phyloP scores from a whole-genome alignment of 37 sponge, comb jelly and placozoan genomes.

The Spongilla lacustris region DNA sequence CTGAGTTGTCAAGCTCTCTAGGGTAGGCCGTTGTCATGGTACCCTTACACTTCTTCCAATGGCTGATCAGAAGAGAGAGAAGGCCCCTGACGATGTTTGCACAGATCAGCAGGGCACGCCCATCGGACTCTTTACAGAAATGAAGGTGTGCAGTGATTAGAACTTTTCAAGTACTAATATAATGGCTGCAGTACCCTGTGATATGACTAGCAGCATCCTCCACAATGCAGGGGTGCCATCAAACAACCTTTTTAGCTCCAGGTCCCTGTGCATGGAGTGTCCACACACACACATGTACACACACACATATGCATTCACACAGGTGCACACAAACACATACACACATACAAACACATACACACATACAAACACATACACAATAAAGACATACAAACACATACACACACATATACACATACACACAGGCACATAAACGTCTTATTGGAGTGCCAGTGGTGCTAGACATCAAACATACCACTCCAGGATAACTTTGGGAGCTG shows the following conservation, averaged over 20 bases:
- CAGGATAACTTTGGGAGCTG: background rate
- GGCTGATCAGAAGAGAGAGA: background rate
- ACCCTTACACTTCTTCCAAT: background rate
- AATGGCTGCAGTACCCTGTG: background rate
- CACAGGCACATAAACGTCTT: background rate
- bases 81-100: background rate
- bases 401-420: background rate
- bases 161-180: background rate
- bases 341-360: no score
- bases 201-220: background rate
- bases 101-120: background rate
- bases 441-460: no score
- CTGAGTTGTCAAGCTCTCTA: background rate
- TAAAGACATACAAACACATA: background rate
- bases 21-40: background rate
- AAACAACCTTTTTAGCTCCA: background rate
- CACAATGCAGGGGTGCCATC: background rate
- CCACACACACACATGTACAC: no score
- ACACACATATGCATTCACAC: no score
- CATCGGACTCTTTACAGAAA: background rate
- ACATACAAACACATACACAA: background rate
- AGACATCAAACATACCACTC: background rate
- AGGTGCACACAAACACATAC: no score
- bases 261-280: background rate
- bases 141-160: background rate